Evolutionary conservation across 2,888 invertebrate species (phyloP).

Genomic region (Nematopogon swammerdamellus): DNA sequence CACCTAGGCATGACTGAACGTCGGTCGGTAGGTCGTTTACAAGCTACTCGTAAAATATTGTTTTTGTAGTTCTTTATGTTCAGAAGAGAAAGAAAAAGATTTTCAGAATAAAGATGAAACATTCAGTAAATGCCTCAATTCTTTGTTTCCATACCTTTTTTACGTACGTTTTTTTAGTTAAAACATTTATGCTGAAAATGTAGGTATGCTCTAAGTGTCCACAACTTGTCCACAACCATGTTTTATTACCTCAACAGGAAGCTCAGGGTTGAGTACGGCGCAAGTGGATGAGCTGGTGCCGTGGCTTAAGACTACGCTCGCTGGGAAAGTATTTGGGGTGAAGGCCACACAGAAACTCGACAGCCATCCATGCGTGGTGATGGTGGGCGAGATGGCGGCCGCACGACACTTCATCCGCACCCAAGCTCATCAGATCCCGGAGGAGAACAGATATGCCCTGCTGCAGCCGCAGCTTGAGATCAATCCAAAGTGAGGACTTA

Average conservation of each 20-base stretch:
- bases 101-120: too few relatives aligned
- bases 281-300: conserved; percentile 76
- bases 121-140: too few relatives aligned
- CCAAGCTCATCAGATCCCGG: conserved; percentile 75
- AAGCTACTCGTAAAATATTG: too few relatives aligned
- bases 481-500: conserved; percentile 72
- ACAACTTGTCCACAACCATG: too few relatives aligned
- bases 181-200: too few relatives aligned
- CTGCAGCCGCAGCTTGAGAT: conserved; percentile 92
- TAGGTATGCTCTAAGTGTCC: too few relatives aligned
- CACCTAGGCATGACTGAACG: too few relatives aligned
- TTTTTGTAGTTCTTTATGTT: too few relatives aligned
- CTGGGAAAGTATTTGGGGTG: conserved; percentile 78
- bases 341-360: conserved; percentile 82
- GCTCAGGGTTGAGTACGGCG: conserved; percentile 66
- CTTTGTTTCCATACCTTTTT: too few relatives aligned
- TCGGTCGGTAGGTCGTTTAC: too few relatives aligned
- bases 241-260: conserved; percentile 24
- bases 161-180: too few relatives aligned
- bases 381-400: conserved; percentile 95
- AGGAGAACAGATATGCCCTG: conserved; percentile 81
- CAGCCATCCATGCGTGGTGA: conserved; percentile 90
- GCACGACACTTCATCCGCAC: conserved; percentile 93
- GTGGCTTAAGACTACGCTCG: conserved; percentile 74
- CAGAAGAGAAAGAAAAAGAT: too few relatives aligned